Conservation (phyloP, 1,140 invertebrate species). For the Zaprionus inermis region DNA sequence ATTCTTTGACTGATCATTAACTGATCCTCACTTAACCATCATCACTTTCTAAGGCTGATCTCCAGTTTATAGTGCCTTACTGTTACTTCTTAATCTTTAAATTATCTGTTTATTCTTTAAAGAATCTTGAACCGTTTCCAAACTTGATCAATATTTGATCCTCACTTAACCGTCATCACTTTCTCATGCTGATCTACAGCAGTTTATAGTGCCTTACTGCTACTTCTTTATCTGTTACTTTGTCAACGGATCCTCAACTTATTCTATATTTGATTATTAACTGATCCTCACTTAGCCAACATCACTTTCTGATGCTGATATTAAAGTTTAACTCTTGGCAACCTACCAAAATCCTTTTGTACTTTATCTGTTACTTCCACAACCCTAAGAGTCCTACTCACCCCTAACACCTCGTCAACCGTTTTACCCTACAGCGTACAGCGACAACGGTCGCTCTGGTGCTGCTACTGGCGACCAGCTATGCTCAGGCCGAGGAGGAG, state of each 20-base stretch:
- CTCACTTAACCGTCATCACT: not conserved
- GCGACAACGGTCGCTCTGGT: constrained; percentile 85
- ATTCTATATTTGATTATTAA: too few species aligned
- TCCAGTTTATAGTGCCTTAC: not conserved
- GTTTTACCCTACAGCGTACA: constrained; percentile 71
- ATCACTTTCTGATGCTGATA: too few species aligned
- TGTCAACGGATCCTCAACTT: not conserved
- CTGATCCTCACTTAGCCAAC: too few species aligned
- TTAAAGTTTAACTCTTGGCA: too few species aligned
- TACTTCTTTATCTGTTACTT: not conserved
- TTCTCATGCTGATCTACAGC: not conserved
- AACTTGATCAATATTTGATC: not conserved
- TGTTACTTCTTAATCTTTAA: not conserved
- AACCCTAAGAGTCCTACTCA: not conserved
- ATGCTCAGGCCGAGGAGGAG: constrained; percentile 79
- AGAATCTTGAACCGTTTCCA: not conserved
- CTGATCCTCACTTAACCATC: not conserved
- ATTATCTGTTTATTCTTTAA: too few species aligned
- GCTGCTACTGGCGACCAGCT: constrained; percentile 83
- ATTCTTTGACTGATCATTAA: not conserved
- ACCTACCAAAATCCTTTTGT: not conserved
- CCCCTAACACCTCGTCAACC: not conserved
- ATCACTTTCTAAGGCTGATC: not conserved
- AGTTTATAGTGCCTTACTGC: not conserved
- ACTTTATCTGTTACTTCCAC: not conserved